Base-by-base conservation (phyloP, 1,140 invertebrate species). In the Zaprionus davidi region DNA sequence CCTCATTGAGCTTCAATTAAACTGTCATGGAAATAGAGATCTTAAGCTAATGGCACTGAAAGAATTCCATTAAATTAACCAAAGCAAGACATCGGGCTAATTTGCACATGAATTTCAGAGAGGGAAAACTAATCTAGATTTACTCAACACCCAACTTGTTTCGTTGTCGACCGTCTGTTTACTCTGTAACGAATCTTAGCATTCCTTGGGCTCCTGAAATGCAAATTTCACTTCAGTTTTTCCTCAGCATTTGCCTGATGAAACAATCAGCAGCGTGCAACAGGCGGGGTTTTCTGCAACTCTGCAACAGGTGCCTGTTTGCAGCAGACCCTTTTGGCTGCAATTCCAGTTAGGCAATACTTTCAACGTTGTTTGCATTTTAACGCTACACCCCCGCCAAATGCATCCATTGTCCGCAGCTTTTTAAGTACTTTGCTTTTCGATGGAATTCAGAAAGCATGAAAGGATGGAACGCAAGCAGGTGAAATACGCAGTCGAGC, bases 301-400 rank as follows among this genome's bases (percentile, higher is more conserved):
- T 28, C 0, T 38, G 28, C 34, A 75, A 75, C 72, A 75, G 67
- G 72, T 75, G 41, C 55, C 36, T 75, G 46, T 71, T 75, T 64
- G 31, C 44, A 49, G 51, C 26, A 26, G 13, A 56, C 28, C 38
- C 66, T 53, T 17, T 20, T 31, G 66, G 11, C 60, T 44, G 34
- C 49, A 51, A 55, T 24, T 67, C 36, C 28, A n/a, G 81, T 46
- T 31, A 38, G 41, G 41, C 41, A 53, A 46, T 71, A 60, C 65
- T 81, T 56, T 67, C 59, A 41, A 56, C 69, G 41, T 49, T 77
- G 66, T 77, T 86, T 87, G 76, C 65, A 87, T 76, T 85, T 82
- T 76, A 36, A 67, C 66, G 63, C 53, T 38, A 57, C 51, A 81
- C 13, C 46, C 46, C 22, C n/a, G 49, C 26, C 60, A 53, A 81